phyloP scores from a whole-genome alignment of 2,888 invertebrate species.

The Cantharis rustica region DNA sequence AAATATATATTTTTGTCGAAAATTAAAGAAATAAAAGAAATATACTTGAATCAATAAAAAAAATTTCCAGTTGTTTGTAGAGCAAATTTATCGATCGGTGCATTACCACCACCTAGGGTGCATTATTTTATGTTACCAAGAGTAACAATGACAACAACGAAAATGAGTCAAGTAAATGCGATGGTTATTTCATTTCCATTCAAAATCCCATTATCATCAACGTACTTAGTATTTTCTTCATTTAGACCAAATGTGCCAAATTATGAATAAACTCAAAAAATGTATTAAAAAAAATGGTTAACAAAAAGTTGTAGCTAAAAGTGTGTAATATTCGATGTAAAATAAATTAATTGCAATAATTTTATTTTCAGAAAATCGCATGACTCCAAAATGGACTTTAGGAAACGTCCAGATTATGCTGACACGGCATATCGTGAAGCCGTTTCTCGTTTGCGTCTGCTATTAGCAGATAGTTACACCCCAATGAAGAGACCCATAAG shows the following conservation, averaged over 20 bases:
- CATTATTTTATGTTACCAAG: not conserved
- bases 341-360: not conserved
- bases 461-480: slow-evolving; percentile 77
- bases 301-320: not conserved
- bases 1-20: not conserved
- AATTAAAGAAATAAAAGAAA: not conserved
- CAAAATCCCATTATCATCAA: not conserved
- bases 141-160: not conserved
- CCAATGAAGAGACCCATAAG: slow-evolving; percentile 57
- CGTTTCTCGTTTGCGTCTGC: slow-evolving; percentile 76
- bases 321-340: not conserved
- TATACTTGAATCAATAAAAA: not conserved
- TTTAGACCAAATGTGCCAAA: not conserved
- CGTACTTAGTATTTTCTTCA: not conserved
- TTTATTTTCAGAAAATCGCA: slow-evolving; percentile 14
- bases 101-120: not conserved
- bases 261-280: not conserved
- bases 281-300: not conserved
- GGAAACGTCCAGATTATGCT: slow-evolving; percentile 75
- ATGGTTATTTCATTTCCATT: not conserved
- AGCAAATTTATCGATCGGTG: not conserved
- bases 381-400: slow-evolving; percentile 57
- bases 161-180: not conserved
- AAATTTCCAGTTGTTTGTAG: not conserved
- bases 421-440: slow-evolving; percentile 85